phyloP scores from a whole-genome alignment of 1,140 invertebrate genomes.

The Pseudomyrmex dendroicus region DNA sequence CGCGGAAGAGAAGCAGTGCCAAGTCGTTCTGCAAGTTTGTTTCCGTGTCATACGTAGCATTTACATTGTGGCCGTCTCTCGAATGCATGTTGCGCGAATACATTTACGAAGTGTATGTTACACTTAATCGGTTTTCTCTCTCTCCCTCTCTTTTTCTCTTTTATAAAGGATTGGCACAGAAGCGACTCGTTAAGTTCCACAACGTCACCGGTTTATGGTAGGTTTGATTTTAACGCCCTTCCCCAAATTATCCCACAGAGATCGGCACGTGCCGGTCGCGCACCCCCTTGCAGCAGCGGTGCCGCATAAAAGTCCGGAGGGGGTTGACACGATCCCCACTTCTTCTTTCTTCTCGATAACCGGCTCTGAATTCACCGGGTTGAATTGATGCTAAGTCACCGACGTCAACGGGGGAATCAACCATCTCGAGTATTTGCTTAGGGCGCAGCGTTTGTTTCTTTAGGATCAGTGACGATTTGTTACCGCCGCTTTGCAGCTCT shows the following conservation, averaged over 20 bases:
- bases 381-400: conserved; percentile 73
- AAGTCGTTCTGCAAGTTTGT: no score
- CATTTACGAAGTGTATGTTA: background rate
- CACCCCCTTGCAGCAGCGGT: conserved; percentile 65
- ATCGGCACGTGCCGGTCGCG: conserved; percentile 81
- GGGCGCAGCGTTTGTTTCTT: conserved; percentile 70
- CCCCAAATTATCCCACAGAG: conserved; percentile 81
- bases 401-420: conserved; percentile 69
- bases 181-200: conserved; percentile 7
- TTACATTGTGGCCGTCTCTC: background rate
- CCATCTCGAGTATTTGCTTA: conserved; percentile 74
- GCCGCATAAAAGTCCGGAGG: conserved; percentile 56
- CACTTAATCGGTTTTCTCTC: background rate
- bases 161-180: background rate
- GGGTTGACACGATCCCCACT: conserved; percentile 46
- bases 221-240: conserved; percentile 72
- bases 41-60: no score
- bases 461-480: conserved; percentile 64
- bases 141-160: no score
- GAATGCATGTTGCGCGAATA: background rate
- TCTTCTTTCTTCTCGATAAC: conserved; percentile 25
- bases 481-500: background rate
- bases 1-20: background rate
- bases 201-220: conserved; percentile 72
- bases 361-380: conserved; percentile 54